A percentile compares a stretch with the other conserved stretches of the same genome.
These are phyloP conservation scores for crab-eating macaque (Macaca fascicularis) DNA, from an alignment of 2,113 vertebrate species.

Conservation along the genomic window DNA sequence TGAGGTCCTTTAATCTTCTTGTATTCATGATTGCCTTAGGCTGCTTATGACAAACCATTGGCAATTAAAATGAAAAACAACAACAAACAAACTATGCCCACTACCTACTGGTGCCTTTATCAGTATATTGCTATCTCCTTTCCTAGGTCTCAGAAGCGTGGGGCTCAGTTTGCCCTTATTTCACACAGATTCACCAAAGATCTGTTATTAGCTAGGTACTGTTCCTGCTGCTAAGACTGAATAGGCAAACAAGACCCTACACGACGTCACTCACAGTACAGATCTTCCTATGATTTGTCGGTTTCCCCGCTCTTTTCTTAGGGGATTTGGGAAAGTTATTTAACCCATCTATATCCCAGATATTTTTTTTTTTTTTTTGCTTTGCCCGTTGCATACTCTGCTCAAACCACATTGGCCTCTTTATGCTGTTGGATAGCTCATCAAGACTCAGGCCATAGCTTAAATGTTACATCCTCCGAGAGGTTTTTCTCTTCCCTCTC, in stretches of 20 bases:
- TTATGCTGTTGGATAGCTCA: not conserved
- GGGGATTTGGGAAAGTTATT: not conserved
- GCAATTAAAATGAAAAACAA: not conserved
- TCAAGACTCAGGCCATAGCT: not conserved
- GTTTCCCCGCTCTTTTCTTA: not conserved
- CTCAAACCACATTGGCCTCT: not conserved
- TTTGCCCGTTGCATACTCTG: not conserved
- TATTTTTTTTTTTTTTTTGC: not conserved
- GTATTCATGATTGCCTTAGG: not conserved
- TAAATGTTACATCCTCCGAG: not conserved
- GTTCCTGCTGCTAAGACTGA: not conserved
- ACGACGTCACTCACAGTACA: not conserved
- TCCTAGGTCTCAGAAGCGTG: not conserved
- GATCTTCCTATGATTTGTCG: not conserved
- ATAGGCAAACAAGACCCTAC: not conserved
- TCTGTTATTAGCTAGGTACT: not conserved
- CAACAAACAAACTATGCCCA: not conserved
- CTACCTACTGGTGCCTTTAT: not conserved
- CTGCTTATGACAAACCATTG: not conserved
- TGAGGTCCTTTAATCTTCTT: not conserved
- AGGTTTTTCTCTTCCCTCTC: not conserved
- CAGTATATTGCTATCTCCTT: not conserved
- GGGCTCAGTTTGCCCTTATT: not conserved
- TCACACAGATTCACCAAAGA: not conserved
- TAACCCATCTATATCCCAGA: not conserved